These are phyloP conservation scores for Drosophila robusta DNA, from an alignment of 2,888 invertebrate species.

Conservation along the genomic window DNA sequence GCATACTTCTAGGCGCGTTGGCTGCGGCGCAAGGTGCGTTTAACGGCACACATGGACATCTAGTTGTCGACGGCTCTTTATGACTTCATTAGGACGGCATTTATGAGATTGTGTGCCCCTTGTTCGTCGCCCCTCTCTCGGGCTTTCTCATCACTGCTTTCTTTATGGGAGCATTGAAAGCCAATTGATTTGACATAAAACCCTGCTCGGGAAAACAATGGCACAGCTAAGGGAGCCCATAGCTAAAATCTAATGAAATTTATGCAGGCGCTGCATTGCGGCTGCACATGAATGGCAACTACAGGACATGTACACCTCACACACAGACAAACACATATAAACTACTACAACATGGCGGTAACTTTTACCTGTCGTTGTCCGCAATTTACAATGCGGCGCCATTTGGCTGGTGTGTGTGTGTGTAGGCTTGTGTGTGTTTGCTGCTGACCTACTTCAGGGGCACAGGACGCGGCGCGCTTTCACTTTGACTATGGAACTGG, in stretches of 20 bases:
- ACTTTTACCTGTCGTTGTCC: conserved; percentile 69
- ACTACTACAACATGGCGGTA: conserved; percentile 34
- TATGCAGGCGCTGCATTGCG: conserved; percentile 78
- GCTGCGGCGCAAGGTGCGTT: conserved; percentile 49
- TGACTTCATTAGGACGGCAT: conserved; percentile 72
- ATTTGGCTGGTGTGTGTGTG: conserved; percentile 33
- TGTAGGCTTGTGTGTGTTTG: conserved; percentile 19
- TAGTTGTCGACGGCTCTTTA: conserved; percentile 70
- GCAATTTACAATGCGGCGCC: conserved; percentile 60
- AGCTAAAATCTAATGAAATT: conserved; percentile 78
- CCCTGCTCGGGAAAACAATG: conserved; percentile 42
- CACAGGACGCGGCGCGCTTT: conserved; percentile 46
- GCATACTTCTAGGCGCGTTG: conserved; percentile 70
- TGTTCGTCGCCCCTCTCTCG: not conserved
- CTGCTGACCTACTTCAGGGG: conserved; percentile 61
- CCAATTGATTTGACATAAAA: conserved; percentile 74
- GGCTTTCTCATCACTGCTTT: not conserved
- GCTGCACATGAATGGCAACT: conserved; percentile 66
- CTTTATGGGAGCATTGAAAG: conserved; percentile 50
- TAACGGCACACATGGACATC: conserved; percentile 58
- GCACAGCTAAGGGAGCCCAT: conserved; percentile 40
- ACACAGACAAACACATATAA: conserved; percentile 8
- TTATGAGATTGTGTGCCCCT: conserved; percentile 47
- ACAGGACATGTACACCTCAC: conserved; percentile 44
- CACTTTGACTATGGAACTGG: conserved; percentile 45